phyloP scores from a whole-genome alignment of 2,888 invertebrate genomes.

The Tinea trinotella region DNA sequence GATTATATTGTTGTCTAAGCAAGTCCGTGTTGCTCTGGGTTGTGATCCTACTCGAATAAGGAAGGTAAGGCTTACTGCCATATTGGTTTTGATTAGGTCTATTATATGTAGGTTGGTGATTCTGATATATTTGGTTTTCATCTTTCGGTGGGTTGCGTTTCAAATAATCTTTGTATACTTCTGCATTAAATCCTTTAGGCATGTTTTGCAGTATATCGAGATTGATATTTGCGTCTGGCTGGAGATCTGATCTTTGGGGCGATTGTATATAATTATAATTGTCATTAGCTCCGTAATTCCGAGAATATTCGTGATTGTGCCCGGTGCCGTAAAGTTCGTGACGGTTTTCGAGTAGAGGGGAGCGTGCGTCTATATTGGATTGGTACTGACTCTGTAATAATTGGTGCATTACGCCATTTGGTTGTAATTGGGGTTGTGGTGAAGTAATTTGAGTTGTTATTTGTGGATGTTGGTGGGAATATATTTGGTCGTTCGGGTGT shows the following conservation, averaged over 20 bases:
- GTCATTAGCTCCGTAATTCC: conserved; percentile 71
- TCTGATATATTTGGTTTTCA: conserved; percentile 71
- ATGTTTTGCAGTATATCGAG: conserved; percentile 58
- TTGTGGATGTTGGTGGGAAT: conserved; percentile 62
- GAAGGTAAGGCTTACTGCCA: conserved; percentile 63
- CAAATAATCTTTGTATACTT: conserved; percentile 70
- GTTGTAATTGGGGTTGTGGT: conserved; percentile 56
- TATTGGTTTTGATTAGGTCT: conserved; percentile 61
- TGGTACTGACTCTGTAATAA: conserved; percentile 63
- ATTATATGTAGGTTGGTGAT: conserved; percentile 62
- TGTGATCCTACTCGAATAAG: conserved; percentile 65
- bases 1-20: conserved; percentile 73
- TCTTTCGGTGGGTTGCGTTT: conserved; percentile 72
- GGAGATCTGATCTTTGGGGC: conserved; percentile 53
- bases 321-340: conserved; percentile 71
- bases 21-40: conserved; percentile 74
- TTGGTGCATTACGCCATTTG: conserved; percentile 72
- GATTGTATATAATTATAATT: conserved; percentile 69
- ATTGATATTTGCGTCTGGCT: conserved; percentile 60
- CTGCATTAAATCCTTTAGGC: conserved; percentile 71
- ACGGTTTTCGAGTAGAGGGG: conserved; percentile 68
- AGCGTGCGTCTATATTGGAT: conserved; percentile 60
- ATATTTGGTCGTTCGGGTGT: conserved; percentile 58
- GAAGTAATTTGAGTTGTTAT: conserved; percentile 47
- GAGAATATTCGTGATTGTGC: conserved; percentile 64